Evolutionary conservation across 1,140 invertebrate species (phyloP).

Genomic region (Antheraea mylitta): DNA sequence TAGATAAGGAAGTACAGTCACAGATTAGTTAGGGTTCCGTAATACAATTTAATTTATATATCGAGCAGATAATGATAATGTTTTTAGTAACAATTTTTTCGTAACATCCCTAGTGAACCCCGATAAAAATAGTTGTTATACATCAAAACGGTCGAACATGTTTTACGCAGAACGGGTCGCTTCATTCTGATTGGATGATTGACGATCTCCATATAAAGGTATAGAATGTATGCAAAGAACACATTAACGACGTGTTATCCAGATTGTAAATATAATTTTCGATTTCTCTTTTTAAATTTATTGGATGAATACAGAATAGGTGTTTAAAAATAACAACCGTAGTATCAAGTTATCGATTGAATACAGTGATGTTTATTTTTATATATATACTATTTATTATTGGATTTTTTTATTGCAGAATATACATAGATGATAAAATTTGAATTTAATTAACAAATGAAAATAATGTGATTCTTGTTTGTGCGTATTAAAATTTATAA

Average conservation of each 20-base stretch:
- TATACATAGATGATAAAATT: no score
- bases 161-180: not conserved
- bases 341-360: no score
- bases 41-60: not conserved
- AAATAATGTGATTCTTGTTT: no score
- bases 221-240: not conserved
- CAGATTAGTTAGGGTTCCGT: not conserved
- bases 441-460: no score
- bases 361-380: not conserved
- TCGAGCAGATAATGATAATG: not conserved
- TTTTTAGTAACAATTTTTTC: not conserved
- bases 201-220: constrained; percentile 33
- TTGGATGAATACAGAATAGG: not conserved
- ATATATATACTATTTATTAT: no score
- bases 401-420: no score
- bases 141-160: not conserved
- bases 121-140: not conserved
- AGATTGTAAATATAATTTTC: constrained; percentile 39
- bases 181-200: constrained; percentile 47
- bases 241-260: constrained; percentile 36
- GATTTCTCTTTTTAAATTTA: constrained; percentile 25
- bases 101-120: not conserved
- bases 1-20: not conserved
- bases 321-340: no score
- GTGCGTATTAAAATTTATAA: no score